These are phyloP conservation scores for Sitophilus oryzae DNA, from an alignment of 1,140 invertebrate species.

Conservation along the genomic window DNA sequence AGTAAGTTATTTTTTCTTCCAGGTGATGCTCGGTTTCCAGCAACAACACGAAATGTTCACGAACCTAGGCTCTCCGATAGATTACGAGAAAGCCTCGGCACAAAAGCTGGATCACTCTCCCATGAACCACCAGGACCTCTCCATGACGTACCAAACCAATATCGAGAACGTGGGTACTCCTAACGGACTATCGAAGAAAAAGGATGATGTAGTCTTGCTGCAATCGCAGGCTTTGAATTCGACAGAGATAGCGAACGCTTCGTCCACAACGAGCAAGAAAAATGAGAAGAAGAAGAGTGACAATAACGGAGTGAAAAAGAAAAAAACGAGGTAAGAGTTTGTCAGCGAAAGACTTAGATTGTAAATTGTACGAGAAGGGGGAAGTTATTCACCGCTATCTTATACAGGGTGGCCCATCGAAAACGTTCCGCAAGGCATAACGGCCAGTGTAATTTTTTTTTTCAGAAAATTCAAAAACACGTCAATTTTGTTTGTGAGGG, in stretches of 20 bases:
- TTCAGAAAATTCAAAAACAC: no score
- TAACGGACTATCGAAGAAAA: constrained; percentile 47
- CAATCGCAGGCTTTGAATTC: constrained; percentile 43
- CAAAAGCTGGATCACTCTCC: constrained; percentile 38
- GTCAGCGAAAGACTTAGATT: no score
- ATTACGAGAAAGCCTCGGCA: constrained; percentile 39
- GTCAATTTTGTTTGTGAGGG: no score
- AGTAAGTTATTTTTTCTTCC: neutral
- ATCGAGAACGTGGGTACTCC: constrained; percentile 43
- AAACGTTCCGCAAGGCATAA: no score
- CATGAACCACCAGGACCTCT: constrained; percentile 41
- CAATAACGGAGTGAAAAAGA: constrained; percentile 85
- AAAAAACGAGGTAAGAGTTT: constrained; percentile 87
- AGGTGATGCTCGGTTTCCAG: constrained; percentile 65
- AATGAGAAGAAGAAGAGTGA: constrained; percentile 78
- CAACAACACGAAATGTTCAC: constrained; percentile 48
- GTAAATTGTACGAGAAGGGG: no score
- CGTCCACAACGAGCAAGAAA: constrained; percentile 37
- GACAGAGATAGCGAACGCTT: constrained; percentile 35
- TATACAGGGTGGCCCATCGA: no score
- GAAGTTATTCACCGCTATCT: no score
- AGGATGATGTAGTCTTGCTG: constrained; percentile 49
- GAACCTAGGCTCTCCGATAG: constrained; percentile 39
- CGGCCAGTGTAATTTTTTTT: no score
- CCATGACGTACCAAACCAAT: constrained; percentile 34